Evolutionary conservation across 2,888 invertebrate species (phyloP).

Genomic region (Drosophila nigritarsus): DNA sequence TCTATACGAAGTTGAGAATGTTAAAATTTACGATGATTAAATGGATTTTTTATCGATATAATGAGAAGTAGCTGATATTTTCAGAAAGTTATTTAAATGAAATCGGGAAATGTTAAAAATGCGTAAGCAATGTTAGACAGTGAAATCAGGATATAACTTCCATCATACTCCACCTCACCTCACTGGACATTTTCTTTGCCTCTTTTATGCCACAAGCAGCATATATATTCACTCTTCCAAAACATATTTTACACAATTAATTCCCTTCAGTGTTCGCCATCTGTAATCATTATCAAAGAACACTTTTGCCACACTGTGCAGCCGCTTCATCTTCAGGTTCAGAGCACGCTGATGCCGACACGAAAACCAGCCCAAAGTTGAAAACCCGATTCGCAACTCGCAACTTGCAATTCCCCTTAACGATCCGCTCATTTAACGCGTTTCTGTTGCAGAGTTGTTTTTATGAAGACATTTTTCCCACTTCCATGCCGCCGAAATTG

Average conservation of each 20-base stretch:
- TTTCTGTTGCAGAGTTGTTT: conserved; percentile 63
- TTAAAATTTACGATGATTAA: background rate
- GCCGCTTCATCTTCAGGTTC: conserved; percentile 1
- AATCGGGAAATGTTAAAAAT: background rate
- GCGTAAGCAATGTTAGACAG: background rate
- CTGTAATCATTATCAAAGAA: background rate
- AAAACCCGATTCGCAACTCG: conserved; percentile 50
- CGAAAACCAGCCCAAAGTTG: conserved; percentile 28
- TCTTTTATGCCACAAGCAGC: background rate
- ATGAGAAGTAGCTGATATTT: background rate
- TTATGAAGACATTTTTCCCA: conserved; percentile 75
- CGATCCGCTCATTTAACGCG: conserved; percentile 80
- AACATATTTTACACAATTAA: background rate
- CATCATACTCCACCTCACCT: background rate
- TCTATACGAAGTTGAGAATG: background rate
- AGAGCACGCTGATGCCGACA: conserved; percentile 18
- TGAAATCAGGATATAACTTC: background rate
- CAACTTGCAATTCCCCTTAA: conserved; percentile 57
- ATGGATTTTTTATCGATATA: background rate
- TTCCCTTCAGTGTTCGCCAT: background rate
- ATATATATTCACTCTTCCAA: background rate
- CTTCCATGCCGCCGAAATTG: conserved; percentile 72
- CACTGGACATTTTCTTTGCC: background rate
- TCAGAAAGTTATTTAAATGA: background rate
- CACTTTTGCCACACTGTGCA: conserved; percentile 30